Conservation (phyloP, 2,888 invertebrate genomes). For the Platycheirus rosarum region DNA sequence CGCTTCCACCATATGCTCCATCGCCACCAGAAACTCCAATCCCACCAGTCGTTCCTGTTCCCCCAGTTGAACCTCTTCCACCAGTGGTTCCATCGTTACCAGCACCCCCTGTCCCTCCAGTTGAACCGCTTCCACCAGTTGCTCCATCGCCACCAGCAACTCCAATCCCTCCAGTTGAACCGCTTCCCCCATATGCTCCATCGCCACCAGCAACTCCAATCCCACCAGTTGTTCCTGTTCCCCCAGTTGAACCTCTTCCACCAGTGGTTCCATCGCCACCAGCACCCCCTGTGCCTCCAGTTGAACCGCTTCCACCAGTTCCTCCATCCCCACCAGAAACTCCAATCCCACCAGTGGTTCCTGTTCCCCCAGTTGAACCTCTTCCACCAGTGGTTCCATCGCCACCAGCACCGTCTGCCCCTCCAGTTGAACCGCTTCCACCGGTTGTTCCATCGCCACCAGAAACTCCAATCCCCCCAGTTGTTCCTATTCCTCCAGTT, state of each 20-base stretch:
- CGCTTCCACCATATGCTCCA: background rate
- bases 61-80: background rate
- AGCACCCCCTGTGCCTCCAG: background rate
- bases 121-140: slow-evolving; percentile 24
- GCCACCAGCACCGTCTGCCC: background rate
- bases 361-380: background rate
- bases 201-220: background rate
- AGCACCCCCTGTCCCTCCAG: background rate
- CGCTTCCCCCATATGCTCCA: slow-evolving; percentile 11
- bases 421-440: background rate
- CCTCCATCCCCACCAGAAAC: background rate
- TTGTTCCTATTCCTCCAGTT: background rate
- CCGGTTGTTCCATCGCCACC: background rate
- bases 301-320: background rate
- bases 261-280: background rate
- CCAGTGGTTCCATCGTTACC: background rate
- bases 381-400: background rate
- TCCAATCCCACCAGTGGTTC: background rate
- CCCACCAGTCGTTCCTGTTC: background rate
- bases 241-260: background rate
- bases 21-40: no score
- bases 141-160: background rate
- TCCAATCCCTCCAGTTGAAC: slow-evolving; percentile 8
- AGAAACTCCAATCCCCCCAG: background rate
- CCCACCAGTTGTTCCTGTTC: background rate